These are phyloP conservation scores for Marmota flaviventris DNA, from an alignment of 2,113 vertebrate species.

Conservation along the genomic window DNA sequence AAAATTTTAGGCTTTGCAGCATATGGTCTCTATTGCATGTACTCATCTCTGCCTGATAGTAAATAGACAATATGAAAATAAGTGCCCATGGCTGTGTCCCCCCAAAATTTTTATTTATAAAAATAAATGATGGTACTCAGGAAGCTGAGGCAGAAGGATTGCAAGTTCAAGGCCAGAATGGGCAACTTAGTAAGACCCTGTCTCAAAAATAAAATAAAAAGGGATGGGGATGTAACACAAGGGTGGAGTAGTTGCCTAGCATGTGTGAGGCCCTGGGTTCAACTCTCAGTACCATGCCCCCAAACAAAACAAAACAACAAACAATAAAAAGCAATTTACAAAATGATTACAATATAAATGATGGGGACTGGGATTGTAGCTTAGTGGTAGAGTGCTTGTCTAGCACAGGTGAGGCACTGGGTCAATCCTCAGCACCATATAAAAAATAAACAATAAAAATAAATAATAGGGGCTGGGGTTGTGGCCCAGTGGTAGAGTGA, in stretches of 20 bases:
- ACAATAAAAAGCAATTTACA: no score
- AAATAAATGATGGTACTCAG: neutral
- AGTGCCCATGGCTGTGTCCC: neutral
- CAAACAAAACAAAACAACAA: neutral
- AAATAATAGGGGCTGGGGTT: no score
- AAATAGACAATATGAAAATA: neutral
- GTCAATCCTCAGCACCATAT: no score
- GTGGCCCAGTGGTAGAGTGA: no score
- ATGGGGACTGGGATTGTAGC: no score
- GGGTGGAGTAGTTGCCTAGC: neutral
- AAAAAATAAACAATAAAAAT: no score
- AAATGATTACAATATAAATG: no score
- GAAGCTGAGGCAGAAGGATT: neutral
- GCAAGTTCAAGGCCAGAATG: neutral
- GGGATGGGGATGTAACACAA: neutral
- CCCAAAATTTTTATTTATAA: neutral
- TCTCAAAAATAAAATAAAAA: neutral
- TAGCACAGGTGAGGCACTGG: no score
- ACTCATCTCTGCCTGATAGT: neutral
- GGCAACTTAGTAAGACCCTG: neutral
- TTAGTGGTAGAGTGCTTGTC: no score
- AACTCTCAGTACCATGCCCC: neutral
- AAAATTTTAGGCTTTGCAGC: neutral
- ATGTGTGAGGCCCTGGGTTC: neutral
- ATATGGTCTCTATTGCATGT: neutral